Evolutionary conservation across 1,140 invertebrate genomes (phyloP).

Genomic region (Galendromus occidentalis): DNA sequence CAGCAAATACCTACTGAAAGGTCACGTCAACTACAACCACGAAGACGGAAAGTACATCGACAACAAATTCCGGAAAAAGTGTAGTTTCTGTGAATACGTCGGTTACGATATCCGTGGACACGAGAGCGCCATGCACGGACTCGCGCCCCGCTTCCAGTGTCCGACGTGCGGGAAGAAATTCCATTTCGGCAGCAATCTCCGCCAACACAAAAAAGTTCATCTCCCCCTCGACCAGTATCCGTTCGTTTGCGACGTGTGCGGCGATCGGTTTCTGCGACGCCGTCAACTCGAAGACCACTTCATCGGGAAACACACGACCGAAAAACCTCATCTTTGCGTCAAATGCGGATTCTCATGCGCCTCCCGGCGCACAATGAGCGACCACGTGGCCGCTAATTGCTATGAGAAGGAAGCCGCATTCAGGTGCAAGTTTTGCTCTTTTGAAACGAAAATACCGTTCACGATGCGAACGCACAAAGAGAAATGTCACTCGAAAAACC

Average conservation of each 20-base stretch:
- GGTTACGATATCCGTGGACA: conserved; percentile 6
- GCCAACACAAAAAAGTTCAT: conserved; percentile 4
- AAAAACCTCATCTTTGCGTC: conserved; percentile 10
- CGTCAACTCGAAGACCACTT: conserved; percentile 1
- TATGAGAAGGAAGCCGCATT: conserved; percentile 7
- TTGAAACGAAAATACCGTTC: conserved; percentile 9
- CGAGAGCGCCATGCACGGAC: conserved; percentile 4
- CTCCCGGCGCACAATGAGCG: conserved; percentile 8
- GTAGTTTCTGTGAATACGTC: background rate
- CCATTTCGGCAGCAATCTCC: conserved; percentile 2
- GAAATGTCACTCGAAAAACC: conserved; percentile 6
- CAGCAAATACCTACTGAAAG: conserved; percentile 9
- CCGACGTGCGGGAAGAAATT: conserved; percentile 5
- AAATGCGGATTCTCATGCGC: conserved; percentile 11
- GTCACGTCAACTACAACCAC: conserved; percentile 4
- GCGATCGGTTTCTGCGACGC: conserved; percentile 2
- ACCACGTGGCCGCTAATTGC: conserved; percentile 9
- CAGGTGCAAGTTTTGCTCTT: conserved; percentile 8
- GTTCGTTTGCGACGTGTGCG: background rate
- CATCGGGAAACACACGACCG: conserved; percentile 4
- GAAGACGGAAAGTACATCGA: conserved; percentile 4
- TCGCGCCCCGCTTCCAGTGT: background rate
- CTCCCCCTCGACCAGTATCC: conserved; percentile 4
- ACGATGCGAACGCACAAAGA: conserved; percentile 9
- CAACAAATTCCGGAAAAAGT: conserved; percentile 10